phyloP scores from a whole-genome alignment of 2,113 vertebrate genomes.

The Narcine bancroftii region DNA sequence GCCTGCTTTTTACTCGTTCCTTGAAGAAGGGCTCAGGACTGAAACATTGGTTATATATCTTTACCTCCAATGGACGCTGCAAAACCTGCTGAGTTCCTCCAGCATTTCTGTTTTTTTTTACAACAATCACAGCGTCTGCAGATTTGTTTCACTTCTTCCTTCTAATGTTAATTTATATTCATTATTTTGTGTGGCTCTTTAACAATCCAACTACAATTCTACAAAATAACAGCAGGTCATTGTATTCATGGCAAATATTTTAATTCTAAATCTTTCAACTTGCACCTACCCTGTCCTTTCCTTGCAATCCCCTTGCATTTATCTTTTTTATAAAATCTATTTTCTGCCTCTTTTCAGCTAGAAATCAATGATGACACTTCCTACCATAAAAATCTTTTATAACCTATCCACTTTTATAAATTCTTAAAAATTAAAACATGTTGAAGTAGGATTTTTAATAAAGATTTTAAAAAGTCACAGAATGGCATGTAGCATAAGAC shows the following conservation, averaged over 20 bases:
- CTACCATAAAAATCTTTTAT: not conserved
- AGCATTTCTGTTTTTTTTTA: too few relatives aligned
- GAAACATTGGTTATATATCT: too few relatives aligned
- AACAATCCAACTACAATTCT: not conserved
- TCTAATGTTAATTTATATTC: not conserved
- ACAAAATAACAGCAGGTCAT: not conserved
- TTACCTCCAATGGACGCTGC: too few relatives aligned
- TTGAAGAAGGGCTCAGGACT: too few relatives aligned
- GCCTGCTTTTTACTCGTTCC: too few relatives aligned
- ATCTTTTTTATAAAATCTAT: not conserved
- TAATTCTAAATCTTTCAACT: not conserved
- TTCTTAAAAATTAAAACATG: not conserved
- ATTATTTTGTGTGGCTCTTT: not conserved
- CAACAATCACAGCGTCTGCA: too few relatives aligned
- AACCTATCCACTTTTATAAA: not conserved
- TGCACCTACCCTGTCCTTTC: not conserved
- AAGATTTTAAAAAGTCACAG: not conserved
- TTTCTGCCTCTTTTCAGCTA: not conserved
- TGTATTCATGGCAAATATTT: not conserved
- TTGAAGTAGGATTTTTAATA: not conserved
- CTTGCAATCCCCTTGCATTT: not conserved
- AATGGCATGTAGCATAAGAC: not conserved
- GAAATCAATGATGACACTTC: not conserved
- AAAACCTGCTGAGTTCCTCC: too few relatives aligned
- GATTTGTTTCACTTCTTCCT: too few relatives aligned